These are phyloP conservation scores for Gadopsis bispinosus DNA, from an alignment of 2,797 vertebrate species.

Conservation along the genomic window DNA sequence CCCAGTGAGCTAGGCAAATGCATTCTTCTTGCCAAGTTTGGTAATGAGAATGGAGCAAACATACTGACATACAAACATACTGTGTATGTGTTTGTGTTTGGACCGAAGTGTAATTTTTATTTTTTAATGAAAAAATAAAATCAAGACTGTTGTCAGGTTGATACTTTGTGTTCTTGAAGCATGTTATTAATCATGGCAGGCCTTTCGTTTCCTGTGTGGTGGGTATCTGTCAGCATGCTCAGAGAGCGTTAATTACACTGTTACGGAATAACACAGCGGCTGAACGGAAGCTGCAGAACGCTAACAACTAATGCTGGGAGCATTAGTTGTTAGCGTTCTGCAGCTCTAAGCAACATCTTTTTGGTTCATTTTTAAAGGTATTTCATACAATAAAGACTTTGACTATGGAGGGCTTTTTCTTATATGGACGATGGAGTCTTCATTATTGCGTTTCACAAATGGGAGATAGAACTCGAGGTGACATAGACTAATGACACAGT, in stretches of 20 bases:
- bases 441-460: constrained; percentile 76
- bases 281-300: neutral
- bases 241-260: constrained; percentile 55
- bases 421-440: constrained; percentile 53
- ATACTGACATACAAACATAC: constrained; percentile 39
- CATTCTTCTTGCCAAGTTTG: constrained; percentile 50
- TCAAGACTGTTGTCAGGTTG: constrained; percentile 39
- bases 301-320: too few relatives aligned
- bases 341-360: constrained; percentile 23
- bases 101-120: constrained; percentile 16
- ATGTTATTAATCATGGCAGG: constrained; percentile 56
- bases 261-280: constrained; percentile 32
- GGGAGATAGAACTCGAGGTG: constrained; percentile 67
- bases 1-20: constrained; percentile 52
- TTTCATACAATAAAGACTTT: constrained; percentile 30
- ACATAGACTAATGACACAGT: constrained; percentile 82
- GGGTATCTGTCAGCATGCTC: constrained; percentile 46
- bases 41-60: constrained; percentile 60
- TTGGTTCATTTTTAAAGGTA: constrained; percentile 13
- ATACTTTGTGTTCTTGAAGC: constrained; percentile 52
- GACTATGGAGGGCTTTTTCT: constrained; percentile 21
- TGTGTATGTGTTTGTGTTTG: constrained; percentile 9
- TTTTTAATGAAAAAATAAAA: constrained; percentile 36
- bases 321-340: constrained; percentile 25
- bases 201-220: constrained; percentile 32